Conservation (phyloP, 2,888 invertebrate species). For the Lycaena phlaeas region DNA sequence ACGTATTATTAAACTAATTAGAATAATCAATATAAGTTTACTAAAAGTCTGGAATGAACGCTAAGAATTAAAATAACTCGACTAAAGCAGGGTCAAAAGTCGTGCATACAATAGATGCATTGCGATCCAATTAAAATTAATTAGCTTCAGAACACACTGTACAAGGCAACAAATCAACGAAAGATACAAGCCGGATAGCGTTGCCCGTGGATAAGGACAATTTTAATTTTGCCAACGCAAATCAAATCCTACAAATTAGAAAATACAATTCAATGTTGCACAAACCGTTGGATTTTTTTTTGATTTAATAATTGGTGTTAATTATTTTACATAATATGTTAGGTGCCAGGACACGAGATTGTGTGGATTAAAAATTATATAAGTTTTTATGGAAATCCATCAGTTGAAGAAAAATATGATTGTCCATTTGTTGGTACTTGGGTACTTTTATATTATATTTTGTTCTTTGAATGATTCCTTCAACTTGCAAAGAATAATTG, state of each 20-base stretch:
- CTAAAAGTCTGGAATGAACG: too few relatives aligned
- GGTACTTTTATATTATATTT: too few relatives aligned
- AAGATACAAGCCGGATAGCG: slow-evolving; percentile 53
- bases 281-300: slow-evolving; percentile 12
- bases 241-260: slow-evolving; percentile 27
- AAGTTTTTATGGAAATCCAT: too few relatives aligned
- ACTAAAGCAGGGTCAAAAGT: slow-evolving; percentile 43
- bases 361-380: neutral
- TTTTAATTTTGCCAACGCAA: slow-evolving; percentile 25
- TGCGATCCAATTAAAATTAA: slow-evolving; percentile 65
- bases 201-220: slow-evolving; percentile 42
- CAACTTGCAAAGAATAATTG: too few relatives aligned
- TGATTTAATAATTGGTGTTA: slow-evolving; percentile 10
- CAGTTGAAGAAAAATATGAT: too few relatives aligned
- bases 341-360: too few relatives aligned
- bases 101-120: slow-evolving; percentile 34
- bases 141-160: slow-evolving; percentile 60
- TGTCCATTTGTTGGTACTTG: too few relatives aligned
- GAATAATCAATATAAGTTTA: too few relatives aligned
- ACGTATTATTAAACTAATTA: too few relatives aligned
- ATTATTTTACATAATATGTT: slow-evolving; percentile 7
- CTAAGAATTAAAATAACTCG: slow-evolving; percentile 24
- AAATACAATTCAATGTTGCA: slow-evolving; percentile 27
- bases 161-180: slow-evolving; percentile 61
- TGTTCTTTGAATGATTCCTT: too few relatives aligned